Percentiles rank a stretch among this genome's conserved stretches.
Conservation (phyloP, 2,113 vertebrate species). For the Pantherophis guttatus region DNA sequence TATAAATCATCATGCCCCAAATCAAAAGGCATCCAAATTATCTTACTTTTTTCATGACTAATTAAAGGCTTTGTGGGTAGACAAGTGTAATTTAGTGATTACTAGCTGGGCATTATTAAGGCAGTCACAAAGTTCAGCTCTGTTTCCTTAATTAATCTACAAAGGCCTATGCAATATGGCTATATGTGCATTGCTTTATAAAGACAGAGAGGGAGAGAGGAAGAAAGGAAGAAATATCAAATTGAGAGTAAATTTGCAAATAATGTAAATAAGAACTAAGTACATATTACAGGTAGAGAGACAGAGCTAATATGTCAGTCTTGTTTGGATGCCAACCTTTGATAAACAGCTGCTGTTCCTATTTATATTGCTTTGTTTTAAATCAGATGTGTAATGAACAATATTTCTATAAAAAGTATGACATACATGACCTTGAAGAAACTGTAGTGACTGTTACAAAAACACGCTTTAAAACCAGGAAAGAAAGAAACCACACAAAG, state of each 20-base stretch:
- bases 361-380: not conserved
- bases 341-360: not conserved
- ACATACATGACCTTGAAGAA: not conserved
- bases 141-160: not conserved
- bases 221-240: not conserved
- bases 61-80: not conserved
- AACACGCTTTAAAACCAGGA: not conserved
- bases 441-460: not conserved
- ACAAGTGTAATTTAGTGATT: not conserved
- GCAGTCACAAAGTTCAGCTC: not conserved
- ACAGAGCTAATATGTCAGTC: not conserved
- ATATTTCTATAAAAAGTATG: not conserved
- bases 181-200: not conserved
- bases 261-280: not conserved
- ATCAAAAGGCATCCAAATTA: not conserved
- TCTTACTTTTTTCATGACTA: not conserved
- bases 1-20: not conserved
- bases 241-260: not conserved
- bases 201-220: too few species aligned
- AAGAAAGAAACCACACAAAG: not conserved
- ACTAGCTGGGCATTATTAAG: not conserved
- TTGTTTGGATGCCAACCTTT: not conserved
- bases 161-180: not conserved
- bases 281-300: not conserved
- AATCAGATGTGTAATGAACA: not conserved